These are phyloP conservation scores for Timandra comae DNA, from an alignment of 2,888 invertebrate genomes.

Conservation along the genomic window DNA sequence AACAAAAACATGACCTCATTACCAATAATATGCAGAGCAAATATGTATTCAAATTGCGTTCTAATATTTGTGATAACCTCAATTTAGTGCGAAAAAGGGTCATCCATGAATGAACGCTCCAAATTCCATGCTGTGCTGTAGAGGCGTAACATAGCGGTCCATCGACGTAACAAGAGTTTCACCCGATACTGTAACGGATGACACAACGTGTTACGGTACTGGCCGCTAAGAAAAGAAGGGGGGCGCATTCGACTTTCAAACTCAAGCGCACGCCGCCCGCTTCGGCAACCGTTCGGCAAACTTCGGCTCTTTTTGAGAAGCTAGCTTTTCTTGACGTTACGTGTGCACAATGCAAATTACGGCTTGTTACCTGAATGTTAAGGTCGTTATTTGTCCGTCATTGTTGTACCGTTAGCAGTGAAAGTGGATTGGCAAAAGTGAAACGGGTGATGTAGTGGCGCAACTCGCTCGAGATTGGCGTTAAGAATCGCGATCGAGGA, in stretches of 20 bases:
- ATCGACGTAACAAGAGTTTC: slow-evolving; percentile 62
- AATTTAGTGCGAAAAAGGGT: no score
- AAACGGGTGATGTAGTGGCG: slow-evolving; percentile 62
- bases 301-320: slow-evolving; percentile 24
- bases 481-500: slow-evolving; percentile 53
- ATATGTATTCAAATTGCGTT: no score
- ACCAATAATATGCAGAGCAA: no score
- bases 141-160: slow-evolving; percentile 56
- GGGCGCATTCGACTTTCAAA: slow-evolving; percentile 49
- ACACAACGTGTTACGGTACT: slow-evolving; percentile 72
- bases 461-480: slow-evolving; percentile 54
- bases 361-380: slow-evolving; percentile 19
- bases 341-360: slow-evolving; percentile 14
- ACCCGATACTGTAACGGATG: slow-evolving; percentile 66
- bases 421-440: slow-evolving; percentile 71
- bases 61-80: no score
- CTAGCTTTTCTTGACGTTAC: no score
- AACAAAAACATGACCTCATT: no score
- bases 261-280: slow-evolving; percentile 44
- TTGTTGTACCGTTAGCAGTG: slow-evolving; percentile 60
- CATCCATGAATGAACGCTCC: no score
- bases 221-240: slow-evolving; percentile 30
- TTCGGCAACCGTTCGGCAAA: slow-evolving; percentile 20
- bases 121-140: no score
- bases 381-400: slow-evolving; percentile 35